Base-by-base conservation (phyloP, 2,797 vertebrate genomes). In the Urosaurus nigricauda region DNA sequence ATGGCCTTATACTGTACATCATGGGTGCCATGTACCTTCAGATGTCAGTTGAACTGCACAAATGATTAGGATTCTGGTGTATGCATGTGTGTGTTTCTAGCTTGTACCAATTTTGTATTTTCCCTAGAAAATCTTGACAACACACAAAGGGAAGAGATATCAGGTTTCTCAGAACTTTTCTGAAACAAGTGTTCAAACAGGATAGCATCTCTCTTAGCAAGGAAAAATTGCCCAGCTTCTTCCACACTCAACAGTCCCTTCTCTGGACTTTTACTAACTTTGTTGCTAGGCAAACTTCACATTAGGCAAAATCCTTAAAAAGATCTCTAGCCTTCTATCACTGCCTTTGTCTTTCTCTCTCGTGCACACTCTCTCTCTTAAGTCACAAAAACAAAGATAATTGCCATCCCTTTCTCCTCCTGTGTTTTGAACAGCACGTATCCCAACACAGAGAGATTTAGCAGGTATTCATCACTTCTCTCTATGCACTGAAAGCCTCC, bases 291-390 rank as follows among this genome's bases (percentile, higher is more conserved):
- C 29, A 16, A 51, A 2, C 56, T 16, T 32, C 29, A 16, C 43
- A 8, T 82, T 21, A 96, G 95, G 93, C 92, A 92, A 92, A 89
- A 95, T 91, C 90, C 90, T 93, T 91, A 94, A 91, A 32, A 9
- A 68, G 11, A 32, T 32, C 65, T 68, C 29, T 68, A 29, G 32
- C 29, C 11, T 68, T 68, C 63, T 26, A 7, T 26, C 63, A 6
- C 60, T 63, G 60, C 5, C 60, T 63, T 53, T 53, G 12, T 53
- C 51, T 43, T 43, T 29, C 65, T 29, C 65, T 29, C 60, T 29
- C 63, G 9, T 24, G 29, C n/a, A n/a, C n/a, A n/a, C 63, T 68
- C 7, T 68, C 65, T 68, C 65, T 68, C 65, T 2, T 14, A 43
- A 70, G 47, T 68, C 47, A 58, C 5, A 43, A 5, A 35, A 5